Base-by-base conservation (phyloP, 2,797 vertebrate genomes). In the Typhlichthys eigenmanni region DNA sequence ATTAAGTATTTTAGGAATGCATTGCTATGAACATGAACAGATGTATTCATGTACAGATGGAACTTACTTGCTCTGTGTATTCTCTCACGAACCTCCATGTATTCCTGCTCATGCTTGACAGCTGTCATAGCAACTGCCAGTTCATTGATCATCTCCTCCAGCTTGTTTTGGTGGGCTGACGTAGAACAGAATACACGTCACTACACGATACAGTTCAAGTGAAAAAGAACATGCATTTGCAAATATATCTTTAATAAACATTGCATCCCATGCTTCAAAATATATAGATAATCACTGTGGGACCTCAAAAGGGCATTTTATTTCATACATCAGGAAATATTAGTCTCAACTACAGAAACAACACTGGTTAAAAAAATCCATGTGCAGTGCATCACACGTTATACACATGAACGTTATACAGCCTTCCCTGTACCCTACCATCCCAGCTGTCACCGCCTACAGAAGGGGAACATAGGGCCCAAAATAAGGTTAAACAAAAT, bases 81-180 rank as follows among this genome's bases (percentile, higher is more conserved):
- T 75, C 97, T 95, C 90, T 99, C 98, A 5, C 98, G 95, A n/a
- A 99, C 97, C 90, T 99, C 98, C 98, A 99, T 99, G 94, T 99
- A 99, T 85, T 99, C 98, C 89, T 99, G 98, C 78, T 99, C 98
- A 0, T 99, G 98, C 83, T 99, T 99, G 2, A 99, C 98, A 0
- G 97, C 97, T 0, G 97, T 99, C 98, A 99, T 98, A 0, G 97
- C 95, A 69, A 98, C 96, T 0, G 97, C 97, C 60, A 99, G 85
- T 80, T 99, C 98, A 1, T 99, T 99, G 78, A 99, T 99, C 98
- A 98, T 98, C 88, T 99, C 98, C 92, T 99, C 98, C 86, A 99
- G 91, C 85, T 98, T 99, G 93, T 98, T 99, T 91, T 99, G 97
- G 76, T 99, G 97, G 78, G 96, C 98, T 99, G 83, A 61, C 85